A percentile compares a stretch with the other conserved stretches of the same genome.
phyloP scores from a whole-genome alignment of 2,113 vertebrate genomes.

The Crocuta crocuta region DNA sequence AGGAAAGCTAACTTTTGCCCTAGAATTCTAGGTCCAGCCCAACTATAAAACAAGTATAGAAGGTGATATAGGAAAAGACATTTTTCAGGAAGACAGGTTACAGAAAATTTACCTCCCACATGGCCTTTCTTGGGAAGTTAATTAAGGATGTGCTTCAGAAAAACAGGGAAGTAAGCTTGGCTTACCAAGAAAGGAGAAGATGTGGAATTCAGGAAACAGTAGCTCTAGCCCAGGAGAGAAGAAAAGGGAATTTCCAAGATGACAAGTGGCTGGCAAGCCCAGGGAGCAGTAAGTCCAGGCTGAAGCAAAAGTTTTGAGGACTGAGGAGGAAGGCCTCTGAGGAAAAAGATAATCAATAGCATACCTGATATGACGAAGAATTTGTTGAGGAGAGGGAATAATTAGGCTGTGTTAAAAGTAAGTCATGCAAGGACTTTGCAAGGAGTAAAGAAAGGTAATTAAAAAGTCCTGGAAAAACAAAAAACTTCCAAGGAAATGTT shows the following conservation, averaged over 20 bases:
- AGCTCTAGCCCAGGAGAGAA: not conserved
- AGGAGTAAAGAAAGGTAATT: conserved; percentile 21
- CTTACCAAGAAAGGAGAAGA: conserved; percentile 67
- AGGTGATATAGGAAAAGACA: not conserved
- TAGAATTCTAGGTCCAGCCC: not conserved
- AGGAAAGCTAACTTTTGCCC: conserved; percentile 33
- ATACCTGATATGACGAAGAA: not conserved
- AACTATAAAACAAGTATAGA: not conserved
- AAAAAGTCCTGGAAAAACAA: conserved; percentile 19
- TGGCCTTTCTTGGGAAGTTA: conserved; percentile 56
- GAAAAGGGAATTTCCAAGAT: conserved; percentile 13
- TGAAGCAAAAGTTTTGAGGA: not conserved
- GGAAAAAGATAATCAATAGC: not conserved
- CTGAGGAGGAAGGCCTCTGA: not conserved
- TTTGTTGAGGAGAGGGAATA: not conserved
- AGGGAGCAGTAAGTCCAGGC: not conserved
- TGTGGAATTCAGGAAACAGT: conserved; percentile 1
- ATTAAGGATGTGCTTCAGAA: conserved; percentile 67
- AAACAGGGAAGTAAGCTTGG: conserved; percentile 66
- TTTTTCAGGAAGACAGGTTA: not conserved
- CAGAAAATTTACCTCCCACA: conserved; percentile 63
- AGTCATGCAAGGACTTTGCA: not conserved
- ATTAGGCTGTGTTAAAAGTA: not conserved
- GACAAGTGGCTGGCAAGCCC: not conserved
- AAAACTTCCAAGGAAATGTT: not conserved